Base-by-base conservation (phyloP, 2,113 vertebrate genomes). In the Mustelus asterias region DNA sequence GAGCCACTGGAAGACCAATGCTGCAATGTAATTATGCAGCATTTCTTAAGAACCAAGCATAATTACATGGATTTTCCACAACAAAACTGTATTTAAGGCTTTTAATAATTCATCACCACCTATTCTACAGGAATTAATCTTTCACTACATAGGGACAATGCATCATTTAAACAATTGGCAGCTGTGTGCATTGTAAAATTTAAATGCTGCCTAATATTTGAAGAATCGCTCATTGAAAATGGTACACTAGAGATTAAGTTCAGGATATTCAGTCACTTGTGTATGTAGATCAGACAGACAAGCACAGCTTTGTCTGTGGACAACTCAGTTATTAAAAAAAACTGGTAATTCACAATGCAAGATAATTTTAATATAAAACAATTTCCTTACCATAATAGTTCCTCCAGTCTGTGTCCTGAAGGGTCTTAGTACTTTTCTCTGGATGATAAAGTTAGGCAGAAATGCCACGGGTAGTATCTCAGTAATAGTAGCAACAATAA, bases 391-490 rank as follows among this genome's bases (percentile, higher is more conserved):
- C 99, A 99, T 99, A 96, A 99, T 99, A 33, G 99, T 99, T 96
- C 99, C 99, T 97, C 99, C 99, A 0, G 99, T 99, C 97, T 99
- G 99, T 14, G 97, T 99, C 96, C 98, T 97, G 0, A 99, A 97
- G 13, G 99, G 99, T 96, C 97, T 98, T 96, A 99, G 97, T 72
- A 99, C 99, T 96, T 97, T 99, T n/a, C 99, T 97, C 97, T 99
- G 99, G 96, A 99, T 99, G 95, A 99, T 97, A 72, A 98, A 99
- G 97, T 99, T 99, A 89, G 99, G 99, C 92, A 99, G 97, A 96
- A 99, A 98, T 96, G 99, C 96, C 72, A 99, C 97, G 0, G 99
- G 99, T 58, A 99, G 99, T 80, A 99, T 99, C 97, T 99, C 99
- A 18, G 99, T 99, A 97, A 99, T 99, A 7, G 98, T 97, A 88